Base-by-base conservation (phyloP, 2,113 vertebrate genomes). In the Cyprinodon brontotheroides region DNA sequence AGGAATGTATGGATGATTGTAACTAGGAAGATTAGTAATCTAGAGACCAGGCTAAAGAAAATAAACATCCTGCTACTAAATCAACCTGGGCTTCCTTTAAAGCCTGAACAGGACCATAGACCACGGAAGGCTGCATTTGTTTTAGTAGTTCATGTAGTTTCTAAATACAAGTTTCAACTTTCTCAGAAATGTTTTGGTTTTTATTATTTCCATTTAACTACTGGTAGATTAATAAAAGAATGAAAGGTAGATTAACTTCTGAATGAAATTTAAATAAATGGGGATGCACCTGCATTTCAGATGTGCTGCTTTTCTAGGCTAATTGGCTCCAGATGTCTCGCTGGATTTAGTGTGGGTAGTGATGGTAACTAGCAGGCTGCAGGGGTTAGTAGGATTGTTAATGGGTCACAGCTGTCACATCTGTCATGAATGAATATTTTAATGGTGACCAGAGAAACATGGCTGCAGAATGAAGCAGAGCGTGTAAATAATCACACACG, bases 361-460 rank as follows among this genome's bases (percentile, higher is more conserved):
- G 13, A 41, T 41, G 1, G 0, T 13, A 3, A 37, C 15, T 50
- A 63, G n/a, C 10, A 61, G 48, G 12, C 17, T 80, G 71, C 22
- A 66, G 59, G 17, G 71, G 78, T 77, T 50, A 62, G 9, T 39
- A 73, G 50, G n/a, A n/a, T 22, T 20, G 29, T 75, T 59, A 88
- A 81, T 38, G 60, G 70, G 81, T 78, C 85, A 87, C 87, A 84
- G 84, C 78, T 74, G 83, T 70, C 81, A 41, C 48, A 75, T 48
- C 74, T 83, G 83, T 88, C 78, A 93, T 86, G 77, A 82, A 60
- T 40, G 22, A 15, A 68, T 48, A 40, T 43, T 69, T 45, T 62
- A 45, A 57, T 20, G 22, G 70, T 3, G 0, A 65, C 57, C 48
- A 82, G 36, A 79, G 45, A 70, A 74, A 45, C 69, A 69, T 7